Base-by-base conservation (phyloP, 2,113 vertebrate genomes). In the Xiphophorus hellerii region DNA sequence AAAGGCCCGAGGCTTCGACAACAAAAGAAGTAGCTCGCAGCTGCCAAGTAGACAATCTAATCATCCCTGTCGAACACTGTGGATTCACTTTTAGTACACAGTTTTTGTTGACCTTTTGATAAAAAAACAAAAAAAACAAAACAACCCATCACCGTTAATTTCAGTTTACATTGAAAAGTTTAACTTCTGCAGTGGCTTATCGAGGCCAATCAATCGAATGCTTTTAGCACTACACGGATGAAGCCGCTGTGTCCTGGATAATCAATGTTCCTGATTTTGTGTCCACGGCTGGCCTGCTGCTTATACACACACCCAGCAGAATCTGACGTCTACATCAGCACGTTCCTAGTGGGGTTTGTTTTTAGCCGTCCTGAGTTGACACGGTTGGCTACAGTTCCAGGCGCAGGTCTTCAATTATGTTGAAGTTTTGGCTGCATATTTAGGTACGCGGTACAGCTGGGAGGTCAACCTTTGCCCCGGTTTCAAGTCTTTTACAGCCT, bases 191-290 rank as follows among this genome's bases (percentile, higher is more conserved):
- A 20, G 75, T 17, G n/a, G 30, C 31, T 66, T 39, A 54, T 14
- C n/a, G 37, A 35, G 67, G 35, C 44, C 67, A 70, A 58, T 51
- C 68, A 60, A 54, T 65, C 5, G 31, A 37, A 17, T 64, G 62
- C 68, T 65, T 70, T 65, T 2, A 31, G 33, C 31, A 12, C 33
- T 1, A 2, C 13, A 37, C n/a, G 4, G 39, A 12, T 60, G 39
- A 71, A 13, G 68, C 68, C 20, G 7, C 22, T 0, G 20, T 4
- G 42, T 28, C 27, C 17, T 25, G 8, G 1, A 48, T 27, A 0
- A n/a, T 51, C 60, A 11, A 42, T 69, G 58, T 64, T 9, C 15
- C 65, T 48, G 17, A 33, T 62, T 27, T 30, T 15, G 14, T 62
- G 61, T 13, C 15, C 15, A 7, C 61, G 30, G 69, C 70, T 39